Base-by-base conservation (phyloP, 2,797 vertebrate genomes). In the Acrocephalus scirpaceus region DNA sequence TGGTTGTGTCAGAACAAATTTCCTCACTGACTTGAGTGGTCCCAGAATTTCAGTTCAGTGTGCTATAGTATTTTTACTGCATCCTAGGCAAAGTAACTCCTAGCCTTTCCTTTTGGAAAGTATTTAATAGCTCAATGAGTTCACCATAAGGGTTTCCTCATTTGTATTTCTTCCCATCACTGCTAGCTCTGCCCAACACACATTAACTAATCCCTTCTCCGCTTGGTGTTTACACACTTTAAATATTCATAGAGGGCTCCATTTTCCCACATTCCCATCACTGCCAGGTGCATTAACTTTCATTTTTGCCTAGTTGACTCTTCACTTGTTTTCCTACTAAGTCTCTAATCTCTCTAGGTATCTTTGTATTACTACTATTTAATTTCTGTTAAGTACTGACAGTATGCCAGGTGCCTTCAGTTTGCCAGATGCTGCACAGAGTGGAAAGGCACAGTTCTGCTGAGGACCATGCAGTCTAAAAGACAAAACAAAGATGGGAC, bases 381-480 rank as follows among this genome's bases (percentile, higher is more conserved):
- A 95, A 96, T 95, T 95, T 92, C 76, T 92, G 72, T 80, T 95
- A 91, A 94, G 53, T 87, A 86, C 90, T 94, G 93, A 94, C 42
- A 71, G 83, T 22, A 22, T 56, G 88, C 90, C 94, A 87, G 67
- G 74, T 92, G 76, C 74, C 71, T 84, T 93, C 53, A 36, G 19
- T 56, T 70, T 92, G 79, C 86, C 90, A 94, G 88, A 74, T 91
- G 91, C 85, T 76, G 76, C 51, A 79, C 14, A 40, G 60, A 76
- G 36, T 32, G 45, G 58, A 79, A 86, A 95, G 48, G 54, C 70
- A 88, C 53, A n/a, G 38, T 25, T 75, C 70, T 81, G 6, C 76
- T 44, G 26, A 40, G 67, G 87, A 84, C 47, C 12, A 36, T 54
- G 27, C 32, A 38, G 29, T 12, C 47, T 78, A 50, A 92, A 79